Evolutionary conservation across 2,797 vertebrate genomes (phyloP).

Genomic region (Oophaga sylvatica): DNA sequence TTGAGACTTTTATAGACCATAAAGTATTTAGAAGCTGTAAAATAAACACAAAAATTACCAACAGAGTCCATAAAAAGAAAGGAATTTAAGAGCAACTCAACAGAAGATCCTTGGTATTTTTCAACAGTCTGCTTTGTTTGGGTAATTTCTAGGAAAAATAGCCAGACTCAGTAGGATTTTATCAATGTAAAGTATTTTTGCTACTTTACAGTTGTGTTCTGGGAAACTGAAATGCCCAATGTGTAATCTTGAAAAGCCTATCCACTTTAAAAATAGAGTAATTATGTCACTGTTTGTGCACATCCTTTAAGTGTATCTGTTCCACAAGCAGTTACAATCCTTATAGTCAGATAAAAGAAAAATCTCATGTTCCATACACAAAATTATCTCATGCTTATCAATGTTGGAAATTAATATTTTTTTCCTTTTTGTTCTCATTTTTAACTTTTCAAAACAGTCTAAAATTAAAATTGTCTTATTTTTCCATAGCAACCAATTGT

Average conservation of each 20-base stretch:
- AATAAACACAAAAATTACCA: constrained; percentile 52
- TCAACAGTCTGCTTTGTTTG: background rate
- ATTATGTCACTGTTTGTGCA: background rate
- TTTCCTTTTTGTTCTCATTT: too few species aligned
- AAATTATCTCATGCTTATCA: too few species aligned
- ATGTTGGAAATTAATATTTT: too few species aligned
- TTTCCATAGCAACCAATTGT: too few species aligned
- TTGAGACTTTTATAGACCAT: constrained; percentile 51
- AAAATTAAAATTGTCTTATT: too few species aligned
- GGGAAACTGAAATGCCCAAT: constrained; percentile 18
- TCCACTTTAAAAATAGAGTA: background rate
- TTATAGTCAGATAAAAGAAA: background rate
- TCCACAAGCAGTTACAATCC: background rate
- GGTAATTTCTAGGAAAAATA: constrained; percentile 39
- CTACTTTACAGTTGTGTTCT: constrained; percentile 14
- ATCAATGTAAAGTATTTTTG: constrained; percentile 7
- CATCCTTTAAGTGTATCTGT: background rate
- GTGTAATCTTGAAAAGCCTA: background rate
- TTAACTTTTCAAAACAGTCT: too few species aligned
- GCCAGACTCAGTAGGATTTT: constrained; percentile 9
- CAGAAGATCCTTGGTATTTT: constrained; percentile 30
- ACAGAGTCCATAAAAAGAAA: constrained; percentile 52
- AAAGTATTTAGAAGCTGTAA: constrained; percentile 56
- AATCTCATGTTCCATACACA: background rate
- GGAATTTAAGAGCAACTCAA: constrained; percentile 52